These are phyloP conservation scores for Caenorhabditis sinica DNA, from an alignment of 2,888 invertebrate species.

Conservation along the genomic window DNA sequence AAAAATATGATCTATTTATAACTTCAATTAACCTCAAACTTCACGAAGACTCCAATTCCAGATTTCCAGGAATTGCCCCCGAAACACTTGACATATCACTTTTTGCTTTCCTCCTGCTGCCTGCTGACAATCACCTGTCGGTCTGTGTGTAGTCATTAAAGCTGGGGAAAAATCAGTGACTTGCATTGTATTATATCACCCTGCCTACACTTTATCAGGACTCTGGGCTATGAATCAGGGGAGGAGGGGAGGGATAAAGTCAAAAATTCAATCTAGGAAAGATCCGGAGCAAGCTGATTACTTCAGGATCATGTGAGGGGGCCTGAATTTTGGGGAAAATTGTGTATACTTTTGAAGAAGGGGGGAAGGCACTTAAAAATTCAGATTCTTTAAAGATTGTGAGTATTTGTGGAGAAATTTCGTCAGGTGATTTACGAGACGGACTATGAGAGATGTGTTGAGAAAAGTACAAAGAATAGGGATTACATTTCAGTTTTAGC, in stretches of 20 bases:
- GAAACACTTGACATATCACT: conserved; percentile 38
- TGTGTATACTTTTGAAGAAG: not conserved
- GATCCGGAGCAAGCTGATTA: conserved; percentile 6
- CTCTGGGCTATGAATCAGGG: too few relatives aligned
- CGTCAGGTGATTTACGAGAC: too few relatives aligned
- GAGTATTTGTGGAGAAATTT: too few relatives aligned
- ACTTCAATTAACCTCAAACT: conserved; percentile 3
- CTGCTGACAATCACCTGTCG: conserved; percentile 32
- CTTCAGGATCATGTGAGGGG: not conserved
- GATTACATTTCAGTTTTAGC: too few relatives aligned
- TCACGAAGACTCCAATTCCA: conserved; percentile 11
- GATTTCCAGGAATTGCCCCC: conserved; percentile 17
- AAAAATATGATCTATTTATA: not conserved
- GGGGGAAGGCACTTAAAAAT: not conserved
- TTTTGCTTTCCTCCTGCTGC: not conserved
- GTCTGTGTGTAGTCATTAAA: conserved; percentile 30
- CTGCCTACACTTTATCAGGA: conserved; percentile 29
- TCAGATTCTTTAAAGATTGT: not conserved
- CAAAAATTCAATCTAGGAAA: conserved; percentile 4
- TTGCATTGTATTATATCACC: not conserved
- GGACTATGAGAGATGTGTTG: too few relatives aligned
- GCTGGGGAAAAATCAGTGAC: conserved; percentile 3
- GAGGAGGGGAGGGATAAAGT: too few relatives aligned
- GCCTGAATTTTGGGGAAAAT: conserved; percentile 2
- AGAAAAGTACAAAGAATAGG: too few relatives aligned